phyloP scores from a whole-genome alignment of 2,888 invertebrate genomes.

The Liopterus haemorrhoidalis region DNA sequence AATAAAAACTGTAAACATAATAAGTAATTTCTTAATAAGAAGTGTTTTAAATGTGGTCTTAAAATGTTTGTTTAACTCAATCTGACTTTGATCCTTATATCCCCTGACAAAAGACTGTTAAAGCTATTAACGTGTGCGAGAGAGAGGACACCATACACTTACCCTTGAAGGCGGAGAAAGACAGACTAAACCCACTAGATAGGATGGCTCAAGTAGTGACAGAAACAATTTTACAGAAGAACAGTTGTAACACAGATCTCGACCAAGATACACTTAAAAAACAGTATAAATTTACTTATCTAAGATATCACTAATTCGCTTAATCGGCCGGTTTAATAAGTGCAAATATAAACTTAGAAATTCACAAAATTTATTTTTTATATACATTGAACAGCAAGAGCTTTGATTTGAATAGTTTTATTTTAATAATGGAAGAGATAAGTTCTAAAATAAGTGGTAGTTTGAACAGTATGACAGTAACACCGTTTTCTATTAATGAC shows the following conservation, averaged over 20 bases:
- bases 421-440: slow-evolving; percentile 18
- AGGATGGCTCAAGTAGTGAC: slow-evolving; percentile 40
- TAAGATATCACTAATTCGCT: too few relatives aligned
- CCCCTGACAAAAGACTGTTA: too few relatives aligned
- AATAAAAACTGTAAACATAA: too few relatives aligned
- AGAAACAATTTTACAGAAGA: slow-evolving; percentile 41
- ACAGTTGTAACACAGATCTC: slow-evolving; percentile 40
- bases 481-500: slow-evolving; percentile 69
- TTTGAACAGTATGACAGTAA: slow-evolving; percentile 41
- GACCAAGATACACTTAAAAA: slow-evolving; percentile 31
- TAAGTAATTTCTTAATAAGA: too few relatives aligned
- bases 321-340: too few relatives aligned
- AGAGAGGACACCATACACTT: slow-evolving; percentile 26
- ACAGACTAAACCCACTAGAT: slow-evolving; percentile 32
- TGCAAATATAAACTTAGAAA: too few relatives aligned
- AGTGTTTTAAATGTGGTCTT: too few relatives aligned
- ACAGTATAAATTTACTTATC: too few relatives aligned
- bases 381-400: too few relatives aligned
- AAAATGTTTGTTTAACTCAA: too few relatives aligned
- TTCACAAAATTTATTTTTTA: too few relatives aligned
- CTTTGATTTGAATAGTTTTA: not conserved
- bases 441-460: slow-evolving; percentile 23
- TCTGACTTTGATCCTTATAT: too few relatives aligned
- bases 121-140: slow-evolving; percentile 14
- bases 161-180: slow-evolving; percentile 27